Percentiles rank a stretch among this genome's conserved stretches.
These are phyloP conservation scores for Branchinecta lindahli DNA, from an alignment of 1,140 invertebrate genomes.

Conservation along the genomic window DNA sequence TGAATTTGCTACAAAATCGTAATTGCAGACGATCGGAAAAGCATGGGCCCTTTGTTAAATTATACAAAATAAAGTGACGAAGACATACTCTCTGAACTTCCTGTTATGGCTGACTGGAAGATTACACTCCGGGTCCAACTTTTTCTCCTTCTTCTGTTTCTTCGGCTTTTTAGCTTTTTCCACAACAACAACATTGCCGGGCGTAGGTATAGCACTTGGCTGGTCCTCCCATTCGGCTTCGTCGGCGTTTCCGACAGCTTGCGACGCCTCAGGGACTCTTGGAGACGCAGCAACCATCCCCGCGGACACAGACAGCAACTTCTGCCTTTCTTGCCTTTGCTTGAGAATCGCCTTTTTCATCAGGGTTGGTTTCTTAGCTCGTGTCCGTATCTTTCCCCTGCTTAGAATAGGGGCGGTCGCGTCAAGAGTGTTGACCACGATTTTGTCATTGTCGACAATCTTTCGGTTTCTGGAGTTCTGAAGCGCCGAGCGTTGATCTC, in stretches of 20 bases:
- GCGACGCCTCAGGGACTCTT: neutral
- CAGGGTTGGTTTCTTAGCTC: slow-evolving; percentile 15
- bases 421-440: slow-evolving; percentile 16
- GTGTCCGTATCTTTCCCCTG: slow-evolving; percentile 19
- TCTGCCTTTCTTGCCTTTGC: slow-evolving; percentile 14
- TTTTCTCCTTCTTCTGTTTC: neutral
- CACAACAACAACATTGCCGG: neutral
- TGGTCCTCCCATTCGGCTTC: neutral
- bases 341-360: slow-evolving; percentile 16
- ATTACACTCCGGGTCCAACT: neutral
- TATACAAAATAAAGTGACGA: neutral
- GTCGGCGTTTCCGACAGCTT: neutral
- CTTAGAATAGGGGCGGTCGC: slow-evolving; percentile 15
- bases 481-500: slow-evolving; percentile 12
- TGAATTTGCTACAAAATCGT: too few species aligned
- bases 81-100: neutral
- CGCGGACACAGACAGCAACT: neutral
- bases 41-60: too few species aligned
- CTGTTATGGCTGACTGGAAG: neutral
- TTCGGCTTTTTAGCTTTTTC: neutral
- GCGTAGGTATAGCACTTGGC: neutral
- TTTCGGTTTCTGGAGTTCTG: neutral
- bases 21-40: too few species aligned
- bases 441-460: neutral
- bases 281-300: slow-evolving; percentile 5